Evolutionary conservation across 1,140 invertebrate genomes (phyloP).

Genomic region (Reticulitermes speratus): DNA sequence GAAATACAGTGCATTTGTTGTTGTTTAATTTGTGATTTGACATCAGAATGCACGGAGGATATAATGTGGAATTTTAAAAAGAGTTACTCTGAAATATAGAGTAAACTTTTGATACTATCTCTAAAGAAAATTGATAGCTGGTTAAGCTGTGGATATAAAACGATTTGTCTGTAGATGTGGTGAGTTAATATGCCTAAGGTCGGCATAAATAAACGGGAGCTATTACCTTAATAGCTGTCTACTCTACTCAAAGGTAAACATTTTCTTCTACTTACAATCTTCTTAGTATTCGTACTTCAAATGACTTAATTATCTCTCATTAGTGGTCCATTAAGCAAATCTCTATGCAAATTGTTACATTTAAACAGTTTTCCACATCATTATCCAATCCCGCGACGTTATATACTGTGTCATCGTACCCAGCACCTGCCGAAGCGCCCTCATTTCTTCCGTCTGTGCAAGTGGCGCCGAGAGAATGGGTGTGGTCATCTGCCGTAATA

Average conservation of each 20-base stretch:
- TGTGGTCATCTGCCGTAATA: slow-evolving; percentile 11
- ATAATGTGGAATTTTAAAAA: no score
- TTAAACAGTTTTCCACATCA: not conserved
- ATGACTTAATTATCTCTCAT: not conserved
- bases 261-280: not conserved
- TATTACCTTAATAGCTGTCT: not conserved
- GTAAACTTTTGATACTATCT: no score
- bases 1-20: no score
- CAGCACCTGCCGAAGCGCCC: not conserved
- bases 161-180: no score
- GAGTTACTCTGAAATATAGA: no score
- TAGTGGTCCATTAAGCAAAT: not conserved
- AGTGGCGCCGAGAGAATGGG: not conserved
- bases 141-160: no score
- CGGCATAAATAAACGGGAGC: not conserved
- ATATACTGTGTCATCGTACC: not conserved
- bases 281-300: not conserved
- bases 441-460: not conserved
- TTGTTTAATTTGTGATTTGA: no score
- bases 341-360: not conserved
- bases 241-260: not conserved
- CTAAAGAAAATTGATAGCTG: no score
- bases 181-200: no score
- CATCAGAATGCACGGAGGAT: no score
- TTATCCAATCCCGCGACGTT: not conserved